These are phyloP conservation scores for Uropetala carovei DNA, from an alignment of 2,888 invertebrate species.

Conservation along the genomic window DNA sequence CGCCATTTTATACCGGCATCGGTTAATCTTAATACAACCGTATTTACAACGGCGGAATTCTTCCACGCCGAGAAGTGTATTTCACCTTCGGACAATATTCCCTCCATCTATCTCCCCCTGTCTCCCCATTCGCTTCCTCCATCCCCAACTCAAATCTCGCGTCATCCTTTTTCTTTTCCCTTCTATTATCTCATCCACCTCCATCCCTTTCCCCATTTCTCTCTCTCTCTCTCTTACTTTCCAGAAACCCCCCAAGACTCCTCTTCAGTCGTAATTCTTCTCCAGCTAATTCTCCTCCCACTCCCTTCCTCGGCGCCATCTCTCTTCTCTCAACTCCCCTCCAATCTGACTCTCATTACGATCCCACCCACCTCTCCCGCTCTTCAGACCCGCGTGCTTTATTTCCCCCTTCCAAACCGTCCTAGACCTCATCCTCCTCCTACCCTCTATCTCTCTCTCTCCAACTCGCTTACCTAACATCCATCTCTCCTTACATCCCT, in stretches of 20 bases:
- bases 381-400: neutral
- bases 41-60: too few species aligned
- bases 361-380: neutral
- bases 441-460: neutral
- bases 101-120: neutral
- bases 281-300: neutral
- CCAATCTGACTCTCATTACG: neutral
- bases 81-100: neutral
- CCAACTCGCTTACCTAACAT: neutral
- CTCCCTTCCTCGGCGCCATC: neutral
- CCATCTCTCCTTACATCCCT: neutral
- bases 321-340: neutral
- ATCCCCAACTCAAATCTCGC: neutral
- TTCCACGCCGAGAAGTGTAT: neutral
- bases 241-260: neutral
- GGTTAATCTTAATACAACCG: too few species aligned
- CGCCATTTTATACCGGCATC: too few species aligned
- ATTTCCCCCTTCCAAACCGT: neutral
- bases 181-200: neutral
- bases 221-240: neutral
- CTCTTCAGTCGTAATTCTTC: neutral
- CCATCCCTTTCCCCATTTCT: neutral
- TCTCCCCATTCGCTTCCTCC: neutral
- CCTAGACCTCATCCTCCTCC: neutral
- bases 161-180: too few species aligned